A percentile compares a stretch with the other conserved stretches of the same genome.
Conservation (phyloP, 53 echinoderm and acorn worm species). For the Zoroaster sp. region DNA sequence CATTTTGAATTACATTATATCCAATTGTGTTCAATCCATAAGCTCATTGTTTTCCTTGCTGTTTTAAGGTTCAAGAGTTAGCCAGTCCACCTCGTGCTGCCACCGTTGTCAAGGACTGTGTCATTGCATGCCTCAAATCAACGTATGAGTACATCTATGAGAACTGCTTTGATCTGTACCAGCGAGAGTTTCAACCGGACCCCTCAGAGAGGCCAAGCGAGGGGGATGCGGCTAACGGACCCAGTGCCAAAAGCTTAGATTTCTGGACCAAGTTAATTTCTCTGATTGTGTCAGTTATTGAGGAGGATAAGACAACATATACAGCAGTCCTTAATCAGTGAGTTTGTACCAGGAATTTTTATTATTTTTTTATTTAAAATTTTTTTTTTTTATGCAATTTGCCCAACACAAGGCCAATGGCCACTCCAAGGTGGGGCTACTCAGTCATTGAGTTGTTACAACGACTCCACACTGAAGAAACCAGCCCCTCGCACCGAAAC, state of each 20-base stretch:
- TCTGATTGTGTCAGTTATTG: slow-evolving; percentile 94
- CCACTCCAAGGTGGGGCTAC: no score
- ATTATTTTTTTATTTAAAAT: no score
- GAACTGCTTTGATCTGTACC: slow-evolving; percentile 98
- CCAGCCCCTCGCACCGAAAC: no score
- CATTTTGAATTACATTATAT: neutral
- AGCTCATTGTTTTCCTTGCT: neutral
- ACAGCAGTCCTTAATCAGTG: slow-evolving; percentile 95
- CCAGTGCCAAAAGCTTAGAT: slow-evolving; percentile 85
- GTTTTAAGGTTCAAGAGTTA: slow-evolving; percentile 86
- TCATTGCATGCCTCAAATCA: slow-evolving; percentile 96
- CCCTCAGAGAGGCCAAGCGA: slow-evolving; percentile 70
- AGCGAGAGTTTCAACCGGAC: slow-evolving; percentile 96
- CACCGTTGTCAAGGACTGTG: slow-evolving; percentile 96
- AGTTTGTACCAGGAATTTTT: no score
- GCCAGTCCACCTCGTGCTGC: slow-evolving; percentile 98
- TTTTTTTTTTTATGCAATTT: no score
- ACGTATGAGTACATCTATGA: slow-evolving; percentile 98
- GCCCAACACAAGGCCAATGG: no score
- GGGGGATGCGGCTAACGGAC: slow-evolving; percentile 72
- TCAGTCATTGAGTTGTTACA: no score
- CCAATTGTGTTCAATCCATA: neutral
- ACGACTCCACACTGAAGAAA: no score
- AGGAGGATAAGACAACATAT: slow-evolving; percentile 96
- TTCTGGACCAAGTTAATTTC: slow-evolving; percentile 99